Evolutionary conservation across 2,888 invertebrate genomes (phyloP).

Genomic region (Cryptus viduatorius): DNA sequence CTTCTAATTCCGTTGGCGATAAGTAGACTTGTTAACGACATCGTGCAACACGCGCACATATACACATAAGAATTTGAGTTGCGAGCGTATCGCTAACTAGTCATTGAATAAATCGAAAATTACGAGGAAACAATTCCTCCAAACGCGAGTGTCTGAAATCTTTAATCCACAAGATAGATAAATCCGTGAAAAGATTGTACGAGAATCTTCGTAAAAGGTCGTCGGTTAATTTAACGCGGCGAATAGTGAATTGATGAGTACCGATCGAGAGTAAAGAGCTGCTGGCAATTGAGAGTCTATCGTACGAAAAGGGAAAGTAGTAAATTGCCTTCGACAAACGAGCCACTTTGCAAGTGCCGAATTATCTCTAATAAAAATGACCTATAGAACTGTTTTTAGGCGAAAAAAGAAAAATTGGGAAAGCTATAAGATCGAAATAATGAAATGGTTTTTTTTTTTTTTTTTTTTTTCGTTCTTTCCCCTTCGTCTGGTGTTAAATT

Average conservation of each 20-base stretch:
- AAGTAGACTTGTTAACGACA: conserved; percentile 34
- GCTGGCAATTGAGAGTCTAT: neutral
- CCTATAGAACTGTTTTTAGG: conserved; percentile 3
- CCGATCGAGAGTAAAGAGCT: neutral
- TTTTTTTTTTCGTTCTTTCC: conserved; percentile 27
- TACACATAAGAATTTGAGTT: neutral
- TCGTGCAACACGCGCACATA: neutral
- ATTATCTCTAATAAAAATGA: conserved; percentile 33
- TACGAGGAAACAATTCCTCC: conserved; percentile 29
- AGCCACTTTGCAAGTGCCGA: conserved; percentile 10
- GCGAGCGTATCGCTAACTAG: neutral
- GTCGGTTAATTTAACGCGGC: conserved; percentile 1
- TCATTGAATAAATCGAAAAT: conserved; percentile 31
- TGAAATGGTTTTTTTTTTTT: conserved; percentile 14
- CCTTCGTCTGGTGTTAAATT: conserved; percentile 51
- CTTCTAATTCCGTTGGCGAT: conserved; percentile 22
- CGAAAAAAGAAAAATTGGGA: conserved; percentile 10
- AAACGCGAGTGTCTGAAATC: neutral
- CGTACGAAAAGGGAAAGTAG: conserved; percentile 51
- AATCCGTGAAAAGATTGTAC: neutral
- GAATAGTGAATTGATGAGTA: conserved; percentile 19
- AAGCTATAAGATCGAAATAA: conserved; percentile 17
- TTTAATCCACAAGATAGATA: conserved; percentile 11
- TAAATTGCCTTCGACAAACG: conserved; percentile 31
- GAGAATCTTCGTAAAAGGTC: conserved; percentile 27